Evolutionary conservation across 2,113 vertebrate genomes (phyloP), one percentile per base, ranked within the genome.

Genomic region (Podocnemis expansa): DNA sequence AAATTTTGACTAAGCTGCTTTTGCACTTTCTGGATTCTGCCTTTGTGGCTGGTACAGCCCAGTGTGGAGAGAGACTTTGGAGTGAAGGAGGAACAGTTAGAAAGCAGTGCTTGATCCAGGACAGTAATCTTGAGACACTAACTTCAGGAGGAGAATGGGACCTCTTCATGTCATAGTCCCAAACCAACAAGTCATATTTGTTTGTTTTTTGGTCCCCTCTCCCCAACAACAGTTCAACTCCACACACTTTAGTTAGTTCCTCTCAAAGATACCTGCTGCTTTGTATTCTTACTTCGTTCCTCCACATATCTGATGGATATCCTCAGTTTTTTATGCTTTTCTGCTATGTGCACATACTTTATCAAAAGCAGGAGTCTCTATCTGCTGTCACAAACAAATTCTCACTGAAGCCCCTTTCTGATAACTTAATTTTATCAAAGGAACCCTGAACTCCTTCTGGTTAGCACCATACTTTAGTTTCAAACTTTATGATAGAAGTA

Each of bases 401-500:
- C 87, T 88, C 47, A 19, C 70, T 58, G 27, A 58, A 5, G 67
- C 41, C n/a, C 70, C 96, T 93, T 85, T 70, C 84, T 41, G 91
- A 58, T 87, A 85, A 86, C 67, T 92, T 93, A 5, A 34, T 87
- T 91, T 58, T 49, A 90, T 63, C 31, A 83, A 85, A 92, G 80
- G 45, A 96, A 93, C 83, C 34, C 87, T 73, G 25, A 79, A 70
- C 25, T 78, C 56, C 58, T 70, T 81, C 94, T 92, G 93, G 92
- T 85, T 63, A 78, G 93, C 85, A 56, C 43, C 84, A 24, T 92
- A 82, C 43, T 84, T 87, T 8, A n/a, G 63, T 70, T 70, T 70
- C 34, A 70, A 38, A 70, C 34, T n/a, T n/a, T n/a, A n/a, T n/a
- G n/a, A 38, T 22, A 94, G 83, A 92, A 88, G 52, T 84, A 80